Percentiles rank a stretch among this genome's conserved stretches.
Evolutionary conservation across 2,797 vertebrate genomes (phyloP).

Genomic region (Oreochromis mossambicus): DNA sequence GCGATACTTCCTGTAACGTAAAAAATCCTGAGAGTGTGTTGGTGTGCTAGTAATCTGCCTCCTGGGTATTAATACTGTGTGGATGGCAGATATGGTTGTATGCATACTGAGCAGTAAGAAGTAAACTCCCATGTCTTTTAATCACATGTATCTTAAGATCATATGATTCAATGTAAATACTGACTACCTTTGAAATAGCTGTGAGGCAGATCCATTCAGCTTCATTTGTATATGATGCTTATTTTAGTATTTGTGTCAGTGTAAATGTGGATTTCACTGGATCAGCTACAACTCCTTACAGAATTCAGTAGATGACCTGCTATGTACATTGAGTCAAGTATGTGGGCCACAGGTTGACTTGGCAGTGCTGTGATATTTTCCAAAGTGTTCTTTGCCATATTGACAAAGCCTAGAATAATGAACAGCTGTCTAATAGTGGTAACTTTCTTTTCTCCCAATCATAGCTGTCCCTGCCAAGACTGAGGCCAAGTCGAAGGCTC

Average conservation of each 20-base stretch:
- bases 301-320: not conserved
- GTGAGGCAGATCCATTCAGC: not conserved
- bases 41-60: not conserved
- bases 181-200: not conserved
- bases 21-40: not conserved
- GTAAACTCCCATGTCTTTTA: not conserved
- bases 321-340: not conserved
- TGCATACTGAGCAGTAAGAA: not conserved
- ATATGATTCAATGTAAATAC: no score
- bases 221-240: not conserved
- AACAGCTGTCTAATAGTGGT: not conserved
- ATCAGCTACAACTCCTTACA: not conserved
- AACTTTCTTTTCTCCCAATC: not conserved
- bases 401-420: not conserved
- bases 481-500: constrained; percentile 95
- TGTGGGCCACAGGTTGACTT: not conserved
- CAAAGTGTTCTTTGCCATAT: not conserved
- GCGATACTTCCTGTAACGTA: not conserved
- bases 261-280: not conserved
- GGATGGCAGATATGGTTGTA: not conserved
- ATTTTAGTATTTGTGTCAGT: not conserved
- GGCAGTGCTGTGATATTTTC: not conserved
- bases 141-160: not conserved
- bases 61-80: not conserved
- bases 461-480: constrained; percentile 90